Evolutionary conservation across 2,888 invertebrate species (phyloP).

Genomic region (Chirona hameri): DNA sequence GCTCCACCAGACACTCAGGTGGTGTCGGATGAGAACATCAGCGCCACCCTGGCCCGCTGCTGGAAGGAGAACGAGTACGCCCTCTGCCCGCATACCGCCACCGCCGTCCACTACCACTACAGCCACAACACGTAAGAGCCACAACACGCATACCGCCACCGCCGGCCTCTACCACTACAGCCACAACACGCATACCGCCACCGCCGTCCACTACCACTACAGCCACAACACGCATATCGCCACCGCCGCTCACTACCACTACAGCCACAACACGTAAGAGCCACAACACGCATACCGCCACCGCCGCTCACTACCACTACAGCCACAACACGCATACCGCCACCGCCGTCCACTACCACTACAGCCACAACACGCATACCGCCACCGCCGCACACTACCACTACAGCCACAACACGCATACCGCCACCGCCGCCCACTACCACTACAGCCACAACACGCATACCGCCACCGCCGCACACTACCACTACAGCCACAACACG

Average conservation of each 20-base stretch:
- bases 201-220: constrained; percentile 45
- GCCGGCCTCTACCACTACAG: constrained; percentile 44
- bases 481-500: constrained; percentile 34
- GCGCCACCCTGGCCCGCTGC: background rate
- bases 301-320: constrained; percentile 45
- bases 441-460: constrained; percentile 42
- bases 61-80: constrained; percentile 46
- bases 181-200: constrained; percentile 47
- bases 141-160: constrained; percentile 50
- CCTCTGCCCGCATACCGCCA: constrained; percentile 51
- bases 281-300: constrained; percentile 51
- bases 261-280: background rate
- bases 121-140: too few relatives aligned
- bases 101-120: constrained; percentile 45
- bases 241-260: constrained; percentile 45
- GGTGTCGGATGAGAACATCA: background rate
- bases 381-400: constrained; percentile 47
- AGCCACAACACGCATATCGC: constrained; percentile 47
- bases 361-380: constrained; percentile 45
- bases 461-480: constrained; percentile 48
- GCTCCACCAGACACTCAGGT: background rate
- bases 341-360: constrained; percentile 45
- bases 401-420: constrained; percentile 44
- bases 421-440: constrained; percentile 48
- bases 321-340: constrained; percentile 47